Base-by-base conservation (phyloP, 1,140 invertebrate species). In the Eurosta solidaginis region DNA sequence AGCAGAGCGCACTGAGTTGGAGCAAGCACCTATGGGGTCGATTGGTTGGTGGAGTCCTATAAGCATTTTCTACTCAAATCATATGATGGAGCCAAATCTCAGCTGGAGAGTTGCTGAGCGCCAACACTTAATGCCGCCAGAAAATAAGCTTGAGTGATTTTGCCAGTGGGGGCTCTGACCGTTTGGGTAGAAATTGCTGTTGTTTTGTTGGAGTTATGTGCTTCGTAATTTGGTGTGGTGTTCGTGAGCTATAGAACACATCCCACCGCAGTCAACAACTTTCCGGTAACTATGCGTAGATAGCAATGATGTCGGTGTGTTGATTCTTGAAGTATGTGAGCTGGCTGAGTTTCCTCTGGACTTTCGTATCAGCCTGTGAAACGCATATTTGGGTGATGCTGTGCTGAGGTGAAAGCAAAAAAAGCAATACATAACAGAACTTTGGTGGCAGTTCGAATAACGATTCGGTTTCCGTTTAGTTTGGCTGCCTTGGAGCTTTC, bases 241-340 rank as follows among this genome's bases (percentile, higher is more conserved):
- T n/a, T n/a, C n/a, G n/a, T n/a, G n/a, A n/a, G n/a, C 33, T 33
- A 33, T 33, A 68, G 22, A 17, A 40, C 59, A 68, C 59, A 40
- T 17, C 17, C 10, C 59, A 33, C 59, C 59, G 40, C 59, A 68
- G 40, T 40, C 40, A 68, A 68, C 59, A 68, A 68, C 59, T 68
- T 68, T 68, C 59, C 59, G 59, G 59, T 40, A 68, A 68, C 40
- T 68, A 68, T 68, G 33, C 1, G 22, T 5, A 33, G 17, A 68
- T 40, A 40, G 6, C 36, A 68, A 68, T 29, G 45, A 27, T 33
- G 27, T 27, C 10, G 20, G n/a, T 29, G 22, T 20, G 12, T 20
- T 40, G n/a, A 68, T 20, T n/a, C n/a, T n/a, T n/a, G n/a, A n/a
- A n/a, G n/a, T n/a, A n/a, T n/a, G n/a, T n/a, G n/a, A 14, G 9